Base-by-base conservation (phyloP, 1,140 invertebrate genomes). In the Drosophila willistoni region DNA sequence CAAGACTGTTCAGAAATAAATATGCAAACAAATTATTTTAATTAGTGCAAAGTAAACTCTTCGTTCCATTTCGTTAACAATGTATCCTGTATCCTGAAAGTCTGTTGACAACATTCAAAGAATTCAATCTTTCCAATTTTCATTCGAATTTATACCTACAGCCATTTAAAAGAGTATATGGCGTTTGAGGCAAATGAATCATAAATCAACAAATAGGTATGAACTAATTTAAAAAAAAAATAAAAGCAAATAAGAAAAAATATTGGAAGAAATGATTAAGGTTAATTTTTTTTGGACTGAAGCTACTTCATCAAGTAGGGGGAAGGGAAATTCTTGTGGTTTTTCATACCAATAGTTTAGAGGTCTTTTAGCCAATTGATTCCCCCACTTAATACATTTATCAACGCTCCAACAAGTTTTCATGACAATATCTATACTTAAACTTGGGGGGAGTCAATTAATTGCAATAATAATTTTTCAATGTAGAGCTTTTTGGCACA, bases 401-500 rank as follows among this genome's bases (percentile, higher is more conserved):
- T 29, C 25, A 59, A 59, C 56, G 56, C 56, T 59, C 56, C 56
- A 59, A 39, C 56, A 59, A 59, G n/a, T 59, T 59, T 59, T 59
- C 34, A 36, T 59, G 56, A 59, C 56, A 59, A 59, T 36, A 59
- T 59, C 56, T 17, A 39, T 36, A 59, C 33, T 59, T 59, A 59
- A 59, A 51, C 44, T 51, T 51, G 17, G 33, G 7, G 54, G 36
- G 10, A 79, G 68, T 64, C 76, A 78, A 78, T 78, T 78, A 78
- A 78, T 78, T 77, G 78, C 73, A 59, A 62, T 77, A 77, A 77
- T 77, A 78, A 77, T 77, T 78, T 77, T 77, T 77, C 75, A 78
- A 77, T 77, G 75, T 77, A 41, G 73, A 77, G 75, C 75, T 77
- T 73, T 77, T 59, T 63, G 61, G 61, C 64, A 70, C 73, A 78